Conservation (phyloP, 2,113 vertebrate genomes). For the Mohoua ochrocephala region DNA sequence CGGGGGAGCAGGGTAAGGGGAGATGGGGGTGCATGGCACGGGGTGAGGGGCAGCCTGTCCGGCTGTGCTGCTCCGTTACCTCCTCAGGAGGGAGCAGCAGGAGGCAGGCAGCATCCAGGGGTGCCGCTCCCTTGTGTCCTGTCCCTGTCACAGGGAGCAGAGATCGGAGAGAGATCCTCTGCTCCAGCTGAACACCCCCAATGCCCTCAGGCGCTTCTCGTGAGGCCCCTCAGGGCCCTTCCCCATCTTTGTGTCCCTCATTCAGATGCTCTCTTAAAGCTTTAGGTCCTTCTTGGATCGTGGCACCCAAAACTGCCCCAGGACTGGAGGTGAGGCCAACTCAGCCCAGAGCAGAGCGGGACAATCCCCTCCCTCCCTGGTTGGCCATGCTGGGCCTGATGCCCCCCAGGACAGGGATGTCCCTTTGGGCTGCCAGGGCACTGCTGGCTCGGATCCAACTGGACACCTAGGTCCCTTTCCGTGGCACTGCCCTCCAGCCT, state of each 20-base stretch:
- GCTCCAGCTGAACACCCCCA: background rate
- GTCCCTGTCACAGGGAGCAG: background rate
- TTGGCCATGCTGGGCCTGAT: background rate
- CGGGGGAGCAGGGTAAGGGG: background rate
- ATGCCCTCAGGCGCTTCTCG: background rate
- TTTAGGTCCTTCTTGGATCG: background rate
- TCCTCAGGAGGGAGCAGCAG: background rate
- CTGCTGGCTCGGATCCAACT: background rate
- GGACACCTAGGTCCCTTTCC: background rate
- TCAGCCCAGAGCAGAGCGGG: background rate
- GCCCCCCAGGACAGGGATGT: background rate
- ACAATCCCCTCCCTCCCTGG: background rate
- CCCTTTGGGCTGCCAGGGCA: background rate
- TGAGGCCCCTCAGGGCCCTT: background rate
- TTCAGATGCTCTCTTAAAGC: no score
- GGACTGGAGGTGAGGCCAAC: rapidly evolving
- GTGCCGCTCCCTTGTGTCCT: background rate
- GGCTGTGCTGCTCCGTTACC: background rate
- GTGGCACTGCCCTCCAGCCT: background rate
- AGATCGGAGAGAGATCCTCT: rapidly evolving
- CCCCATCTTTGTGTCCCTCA: rapidly evolving
- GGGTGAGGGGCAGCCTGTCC: background rate
- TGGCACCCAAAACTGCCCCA: background rate
- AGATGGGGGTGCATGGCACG: background rate
- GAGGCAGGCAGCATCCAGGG: background rate